Percentiles rank a stretch among this genome's conserved stretches.
phyloP scores from a whole-genome alignment of 2,888 invertebrate species.

The Melinaea marsaeus region DNA sequence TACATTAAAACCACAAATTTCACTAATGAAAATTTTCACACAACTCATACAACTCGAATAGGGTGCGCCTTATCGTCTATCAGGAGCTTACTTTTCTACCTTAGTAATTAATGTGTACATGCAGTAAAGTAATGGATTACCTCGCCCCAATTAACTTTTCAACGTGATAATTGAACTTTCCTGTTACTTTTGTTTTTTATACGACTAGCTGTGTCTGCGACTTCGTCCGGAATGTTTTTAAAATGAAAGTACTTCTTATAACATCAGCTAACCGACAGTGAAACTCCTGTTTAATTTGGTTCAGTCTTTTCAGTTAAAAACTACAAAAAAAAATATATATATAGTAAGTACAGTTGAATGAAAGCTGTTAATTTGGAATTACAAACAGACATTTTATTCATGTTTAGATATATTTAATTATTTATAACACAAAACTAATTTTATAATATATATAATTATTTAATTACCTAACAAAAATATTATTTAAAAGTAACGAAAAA shows the following conservation, averaged over 20 bases:
- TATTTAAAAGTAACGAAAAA: constrained; percentile 13
- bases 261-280: too few species aligned
- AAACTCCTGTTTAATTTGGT: too few species aligned
- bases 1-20: constrained; percentile 69
- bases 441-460: not conserved
- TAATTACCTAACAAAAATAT: not conserved
- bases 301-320: too few species aligned
- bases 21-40: constrained; percentile 73
- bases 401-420: too few species aligned
- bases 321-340: too few species aligned
- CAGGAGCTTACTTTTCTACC: constrained; percentile 58
- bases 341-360: too few species aligned
- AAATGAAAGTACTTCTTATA: too few species aligned
- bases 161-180: constrained; percentile 18
- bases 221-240: too few species aligned
- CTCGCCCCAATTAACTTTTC: constrained; percentile 27
- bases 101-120: constrained; percentile 53
- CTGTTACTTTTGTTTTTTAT: not conserved
- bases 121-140: constrained; percentile 21
- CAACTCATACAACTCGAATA: constrained; percentile 36
- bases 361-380: too few species aligned
- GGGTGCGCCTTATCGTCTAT: constrained; percentile 73
- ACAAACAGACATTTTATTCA: too few species aligned
- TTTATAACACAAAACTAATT: too few species aligned
- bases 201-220: too few species aligned